Base-by-base conservation (phyloP, 2,888 invertebrate species). In the Dastarcus helophoroides region DNA sequence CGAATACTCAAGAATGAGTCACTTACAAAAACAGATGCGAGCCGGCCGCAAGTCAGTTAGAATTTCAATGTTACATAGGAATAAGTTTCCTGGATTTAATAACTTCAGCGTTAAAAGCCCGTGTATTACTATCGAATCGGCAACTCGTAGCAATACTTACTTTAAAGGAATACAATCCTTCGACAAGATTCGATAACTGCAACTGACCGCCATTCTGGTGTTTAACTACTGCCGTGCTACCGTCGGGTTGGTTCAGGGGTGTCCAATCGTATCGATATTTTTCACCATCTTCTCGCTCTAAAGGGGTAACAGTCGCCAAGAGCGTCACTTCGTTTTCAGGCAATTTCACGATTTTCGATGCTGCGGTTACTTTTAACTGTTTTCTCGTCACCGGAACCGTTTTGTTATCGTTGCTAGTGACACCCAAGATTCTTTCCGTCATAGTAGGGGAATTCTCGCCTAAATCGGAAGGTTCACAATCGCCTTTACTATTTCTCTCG, bases 211-310 rank as follows among this genome's bases (percentile, higher is more conserved):
- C 83, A 51, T 85, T 88, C 57, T 88, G 85, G 53, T 78, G 76
- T 36, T 81, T 79, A 64, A 85, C 80, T n/a, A n/a, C n/a, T 56
- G 71, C 69, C 41, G 71, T 65, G 39, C 60, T 60, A n/a, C 79
- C 81, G 41, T 79, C 79, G 0, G 90, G 90, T 52, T 86, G 83
- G 34, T 80, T 78, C 35, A 90, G 70, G 15, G 91, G 66, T 10
- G 78, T 82, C 93, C 93, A 94, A 14, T 80, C 79, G 60, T 88
- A 93, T 49, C 79, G 82, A 55, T 88, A 93, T 52, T 79, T 79
- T 34, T 70, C 76, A 52, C 70, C 73, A 49, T 76, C 77, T 2
- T 73, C 65, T 37, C 75, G 70, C 48, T 82, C 80, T 4, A 45
- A 45, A 13, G 86, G 85, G 10, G 81, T 72, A 2, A 84, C 84